Base-by-base conservation (phyloP, 2,797 vertebrate genomes). In the Melopsittacus undulatus region DNA sequence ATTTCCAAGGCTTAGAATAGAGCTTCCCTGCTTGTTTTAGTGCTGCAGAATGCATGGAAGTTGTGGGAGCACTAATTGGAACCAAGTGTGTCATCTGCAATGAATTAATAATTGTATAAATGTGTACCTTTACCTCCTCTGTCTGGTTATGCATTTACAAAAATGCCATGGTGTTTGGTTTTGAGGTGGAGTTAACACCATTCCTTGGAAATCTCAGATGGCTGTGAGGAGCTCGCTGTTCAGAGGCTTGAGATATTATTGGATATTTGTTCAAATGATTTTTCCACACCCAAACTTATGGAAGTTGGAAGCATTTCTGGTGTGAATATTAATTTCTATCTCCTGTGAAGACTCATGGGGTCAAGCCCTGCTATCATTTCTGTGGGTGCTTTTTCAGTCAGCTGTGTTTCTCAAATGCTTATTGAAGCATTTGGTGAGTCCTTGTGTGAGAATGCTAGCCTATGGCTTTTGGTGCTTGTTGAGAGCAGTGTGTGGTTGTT, bases 121-220 rank as follows among this genome's bases (percentile, higher is more conserved):
- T 81, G 64, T 90, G 46, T 76, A 76, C 72, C 24, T 43, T 93
- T 83, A 81, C 59, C 43, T 90, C 57, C 29, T 81, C 38, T 0
- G 0, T 68, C 54, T 91, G 43, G 26, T 76, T 52, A 32, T 73
- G 42, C 40, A 21, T 78, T 83, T 88, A 59, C 59, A 51, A 13
- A 81, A 92, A 75, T 73, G 54, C 63, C n/a, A 14, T 59, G 62
- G 43, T 76, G 19, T 67, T 96, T 84, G n/a, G 83, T 94, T 91
- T 88, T 36, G 43, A 67, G 54, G 73, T 88, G 66, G 49, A 22
- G 90, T 81, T 91, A 51, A 85, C 34, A 38, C 46, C 26, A 62
- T 83, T 83, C 59, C 62, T 79, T 83, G 70, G 46, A 86, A 88
- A 43, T 73, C 24, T 83, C 21, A 19, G 68, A 10, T 56, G 64